Base-by-base conservation (phyloP, 2,888 invertebrate genomes). In the Andrena camellia region DNA sequence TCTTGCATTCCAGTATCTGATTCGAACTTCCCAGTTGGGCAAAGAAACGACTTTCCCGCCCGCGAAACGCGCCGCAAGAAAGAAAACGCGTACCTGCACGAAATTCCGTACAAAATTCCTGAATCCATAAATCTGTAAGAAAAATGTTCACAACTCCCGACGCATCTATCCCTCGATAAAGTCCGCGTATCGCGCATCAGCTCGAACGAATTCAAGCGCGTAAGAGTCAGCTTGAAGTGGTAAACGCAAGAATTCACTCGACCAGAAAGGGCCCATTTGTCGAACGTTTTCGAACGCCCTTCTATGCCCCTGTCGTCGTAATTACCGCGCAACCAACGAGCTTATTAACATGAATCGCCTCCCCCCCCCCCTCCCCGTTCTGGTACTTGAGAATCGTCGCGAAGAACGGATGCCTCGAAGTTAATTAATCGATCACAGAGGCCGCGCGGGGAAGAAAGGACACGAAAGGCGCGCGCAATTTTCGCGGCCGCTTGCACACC, bases 341-440 rank as follows among this genome's bases (percentile, higher is more conserved):
- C 66, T 66, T 80, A 78, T 80, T 70, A 78, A 78, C 64, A 35
- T 78, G 78, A 23, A 29, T 66, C n/a, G 10, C 48, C 20, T 17
- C 31, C 0, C 33, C 20, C 23, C 29, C 31, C 31, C 63, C 31
- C 79, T 50, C 54, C 33, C 33, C 64, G 57, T 63, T 60, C 60
- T 20, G 60, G 31, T 17, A 4, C 42, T 42, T 42, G 67, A 20
- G 69, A 63, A 64, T 72, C 59, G 59, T 66, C 66, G 13, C 59
- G 59, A 72, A 17, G 64, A 72, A 72, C 26, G n/a, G 23, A 42
- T 13, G 4, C 4, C 33, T 31, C 42, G 68, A 52, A 69, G 67
- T 69, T 79, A 69, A 79, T 79, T 77, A 78, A 78, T 78, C 77
- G 68, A 77, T 79, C 57, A 63, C 63, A 23, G 23, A 23, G 62